Conservation (phyloP, 1,140 invertebrate species). For the Thaumatotibia leucotreta region DNA sequence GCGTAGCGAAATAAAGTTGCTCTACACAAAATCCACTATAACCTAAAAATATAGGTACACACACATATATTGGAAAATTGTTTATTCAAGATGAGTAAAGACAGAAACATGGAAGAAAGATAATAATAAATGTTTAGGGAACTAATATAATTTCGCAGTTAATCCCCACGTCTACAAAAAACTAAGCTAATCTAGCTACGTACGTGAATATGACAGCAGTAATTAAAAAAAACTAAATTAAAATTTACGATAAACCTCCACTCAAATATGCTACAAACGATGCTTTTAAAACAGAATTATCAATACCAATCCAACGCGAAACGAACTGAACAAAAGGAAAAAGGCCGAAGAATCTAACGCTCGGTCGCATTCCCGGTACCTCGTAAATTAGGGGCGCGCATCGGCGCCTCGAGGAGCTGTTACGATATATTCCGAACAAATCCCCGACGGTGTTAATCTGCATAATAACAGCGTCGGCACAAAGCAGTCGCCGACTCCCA, state of each 20-base stretch:
- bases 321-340: conserved; percentile 25
- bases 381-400: conserved; percentile 65
- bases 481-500: conserved; percentile 66
- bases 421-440: conserved; percentile 71
- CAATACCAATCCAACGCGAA: background rate
- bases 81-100: no score
- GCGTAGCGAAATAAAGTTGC: no score
- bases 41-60: no score
- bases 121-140: no score
- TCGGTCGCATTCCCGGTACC: conserved; percentile 60
- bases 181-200: no score
- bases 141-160: no score
- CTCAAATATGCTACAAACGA: background rate
- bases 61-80: no score
- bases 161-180: no score
- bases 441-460: conserved; percentile 75
- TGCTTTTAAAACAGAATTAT: background rate
- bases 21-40: no score
- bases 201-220: background rate
- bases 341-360: conserved; percentile 51
- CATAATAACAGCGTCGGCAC: conserved; percentile 71
- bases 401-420: conserved; percentile 64
- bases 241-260: background rate
- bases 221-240: background rate
- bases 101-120: no score